phyloP scores from a whole-genome alignment of 2,888 invertebrate species.

The Apotomis betuletana region DNA sequence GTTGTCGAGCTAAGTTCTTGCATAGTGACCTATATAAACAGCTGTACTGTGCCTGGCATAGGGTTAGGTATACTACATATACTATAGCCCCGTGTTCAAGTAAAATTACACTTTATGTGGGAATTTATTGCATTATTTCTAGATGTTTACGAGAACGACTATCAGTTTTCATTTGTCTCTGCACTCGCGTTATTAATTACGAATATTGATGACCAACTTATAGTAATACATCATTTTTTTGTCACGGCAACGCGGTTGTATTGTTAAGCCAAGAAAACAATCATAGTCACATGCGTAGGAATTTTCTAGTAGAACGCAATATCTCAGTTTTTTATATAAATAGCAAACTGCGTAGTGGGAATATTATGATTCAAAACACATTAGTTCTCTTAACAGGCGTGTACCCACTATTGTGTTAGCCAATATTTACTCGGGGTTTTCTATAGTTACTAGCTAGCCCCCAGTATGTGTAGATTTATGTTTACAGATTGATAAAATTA shows the following conservation, averaged over 20 bases:
- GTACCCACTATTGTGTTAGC: constrained; percentile 19
- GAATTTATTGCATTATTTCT: too few relatives aligned
- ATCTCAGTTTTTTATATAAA: constrained; percentile 8
- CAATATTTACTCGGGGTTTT: constrained; percentile 22
- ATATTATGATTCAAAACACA: constrained; percentile 35
- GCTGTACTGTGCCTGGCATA: too few relatives aligned
- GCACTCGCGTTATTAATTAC: not conserved
- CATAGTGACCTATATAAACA: too few relatives aligned
- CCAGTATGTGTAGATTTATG: too few relatives aligned
- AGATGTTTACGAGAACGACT: too few relatives aligned
- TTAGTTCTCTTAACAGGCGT: constrained; percentile 19
- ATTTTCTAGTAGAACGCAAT: constrained; percentile 7
- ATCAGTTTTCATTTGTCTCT: not conserved
- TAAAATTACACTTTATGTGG: too few relatives aligned
- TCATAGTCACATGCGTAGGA: not conserved
- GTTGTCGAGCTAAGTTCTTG: too few relatives aligned
- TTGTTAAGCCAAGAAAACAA: not conserved
- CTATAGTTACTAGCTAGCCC: not conserved
- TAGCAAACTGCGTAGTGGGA: constrained; percentile 24
- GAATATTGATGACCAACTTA: not conserved
- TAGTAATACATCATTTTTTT: not conserved
- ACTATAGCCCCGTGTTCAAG: too few relatives aligned
- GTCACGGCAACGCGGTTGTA: not conserved
- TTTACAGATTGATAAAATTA: too few relatives aligned
- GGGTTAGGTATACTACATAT: too few relatives aligned